Percentiles rank a stretch among this genome's conserved stretches.
phyloP scores from a whole-genome alignment of 2,113 vertebrate species.

The Heterotis niloticus region DNA sequence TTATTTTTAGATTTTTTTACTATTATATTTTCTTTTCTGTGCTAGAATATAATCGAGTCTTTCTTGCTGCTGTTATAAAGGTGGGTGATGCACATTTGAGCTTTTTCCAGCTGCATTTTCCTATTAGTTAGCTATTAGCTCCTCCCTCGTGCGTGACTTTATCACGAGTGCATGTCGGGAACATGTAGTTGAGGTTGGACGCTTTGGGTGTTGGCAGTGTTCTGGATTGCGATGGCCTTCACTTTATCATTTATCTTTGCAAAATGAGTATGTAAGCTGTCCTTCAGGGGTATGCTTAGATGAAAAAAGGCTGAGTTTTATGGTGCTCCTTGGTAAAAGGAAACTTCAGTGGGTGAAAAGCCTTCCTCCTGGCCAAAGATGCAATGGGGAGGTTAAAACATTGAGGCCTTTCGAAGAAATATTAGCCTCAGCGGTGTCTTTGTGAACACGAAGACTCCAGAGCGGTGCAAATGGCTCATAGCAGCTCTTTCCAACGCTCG shows the following conservation, averaged over 20 bases:
- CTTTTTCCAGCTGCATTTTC: no score
- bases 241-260: not conserved
- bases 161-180: not conserved
- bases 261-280: not conserved
- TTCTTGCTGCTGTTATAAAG: not conserved
- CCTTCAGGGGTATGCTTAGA: not conserved
- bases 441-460: not conserved
- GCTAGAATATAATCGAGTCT: not conserved
- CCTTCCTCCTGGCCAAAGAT: not conserved
- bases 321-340: not conserved
- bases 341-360: not conserved
- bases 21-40: not conserved
- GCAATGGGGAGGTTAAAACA: not conserved
- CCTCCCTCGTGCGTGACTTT: not conserved
- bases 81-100: not conserved
- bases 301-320: not conserved
- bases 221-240: not conserved
- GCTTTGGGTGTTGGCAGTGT: not conserved
- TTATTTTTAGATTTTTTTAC: conserved; percentile 2
- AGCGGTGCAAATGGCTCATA: not conserved
- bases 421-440: not conserved
- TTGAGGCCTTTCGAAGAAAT: not conserved
- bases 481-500: not conserved
- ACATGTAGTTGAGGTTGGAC: not conserved
- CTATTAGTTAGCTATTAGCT: no score